Conservation (phyloP, 2,113 vertebrate species). For the Ammodytes marinus region DNA sequence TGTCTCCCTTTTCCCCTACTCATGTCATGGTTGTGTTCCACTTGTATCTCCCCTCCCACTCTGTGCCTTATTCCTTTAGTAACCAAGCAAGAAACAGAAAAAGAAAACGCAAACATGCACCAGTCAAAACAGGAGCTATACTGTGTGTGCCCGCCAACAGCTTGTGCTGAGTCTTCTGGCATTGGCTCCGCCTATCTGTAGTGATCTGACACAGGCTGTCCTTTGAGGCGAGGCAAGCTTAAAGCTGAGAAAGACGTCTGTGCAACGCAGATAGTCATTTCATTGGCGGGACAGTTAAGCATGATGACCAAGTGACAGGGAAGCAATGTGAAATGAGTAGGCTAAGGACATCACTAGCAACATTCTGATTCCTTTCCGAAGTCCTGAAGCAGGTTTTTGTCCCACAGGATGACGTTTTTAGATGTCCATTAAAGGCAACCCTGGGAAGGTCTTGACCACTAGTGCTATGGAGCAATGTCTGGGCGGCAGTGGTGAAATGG, state of each 20-base stretch:
- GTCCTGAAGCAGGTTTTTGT: background rate
- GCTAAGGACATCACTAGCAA: background rate
- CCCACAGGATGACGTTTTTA: background rate
- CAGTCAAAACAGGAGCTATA: constrained; percentile 29
- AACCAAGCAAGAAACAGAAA: constrained; percentile 4
- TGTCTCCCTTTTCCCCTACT: constrained; percentile 40
- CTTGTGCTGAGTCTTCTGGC: constrained; percentile 20
- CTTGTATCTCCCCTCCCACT: constrained; percentile 50
- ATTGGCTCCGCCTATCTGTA: constrained; percentile 34
- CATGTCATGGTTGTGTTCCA: constrained; percentile 42
- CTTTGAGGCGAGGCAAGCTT: constrained; percentile 14
- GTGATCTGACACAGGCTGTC: constrained; percentile 31
- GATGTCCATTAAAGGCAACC: background rate
- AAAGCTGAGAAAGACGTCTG: constrained; percentile 29
- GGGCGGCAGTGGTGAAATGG: too few relatives aligned
- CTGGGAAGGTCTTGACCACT: background rate
- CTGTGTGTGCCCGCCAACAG: constrained; percentile 5
- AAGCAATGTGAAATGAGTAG: constrained; percentile 3
- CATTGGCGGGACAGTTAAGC: constrained; percentile 5
- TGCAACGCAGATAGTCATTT: constrained; percentile 25
- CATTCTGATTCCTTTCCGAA: background rate
- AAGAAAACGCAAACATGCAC: background rate
- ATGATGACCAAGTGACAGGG: constrained; percentile 15
- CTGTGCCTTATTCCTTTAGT: constrained; percentile 31
- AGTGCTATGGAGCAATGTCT: background rate